Conservation (phyloP, 2,888 invertebrate species). For the Drosophila picticornis region DNA sequence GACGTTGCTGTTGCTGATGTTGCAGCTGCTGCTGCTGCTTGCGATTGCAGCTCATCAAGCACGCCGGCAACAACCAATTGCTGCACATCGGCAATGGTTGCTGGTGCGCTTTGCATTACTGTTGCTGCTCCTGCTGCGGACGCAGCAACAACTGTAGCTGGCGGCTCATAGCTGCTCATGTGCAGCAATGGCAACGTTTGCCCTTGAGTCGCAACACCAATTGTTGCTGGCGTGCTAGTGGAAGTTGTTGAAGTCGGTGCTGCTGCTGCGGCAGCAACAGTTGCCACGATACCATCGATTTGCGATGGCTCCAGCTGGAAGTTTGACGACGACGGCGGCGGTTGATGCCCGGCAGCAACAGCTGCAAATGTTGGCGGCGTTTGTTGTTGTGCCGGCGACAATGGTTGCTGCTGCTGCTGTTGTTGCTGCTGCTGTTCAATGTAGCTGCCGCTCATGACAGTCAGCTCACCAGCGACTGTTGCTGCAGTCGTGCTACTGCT, state of each 20-base stretch:
- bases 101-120: constrained; percentile 77
- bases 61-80: constrained; percentile 54
- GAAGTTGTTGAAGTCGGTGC: constrained; percentile 79
- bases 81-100: constrained; percentile 82
- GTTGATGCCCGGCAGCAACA: constrained; percentile 65
- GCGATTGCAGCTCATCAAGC: constrained; percentile 51
- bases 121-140: constrained; percentile 46
- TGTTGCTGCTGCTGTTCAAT: constrained; percentile 35
- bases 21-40: constrained; percentile 43
- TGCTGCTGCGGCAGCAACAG: constrained; percentile 60
- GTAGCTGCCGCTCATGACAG: constrained; percentile 86
- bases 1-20: constrained; percentile 46
- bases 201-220: constrained; percentile 52
- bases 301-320: constrained; percentile 78
- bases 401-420: constrained; percentile 52
- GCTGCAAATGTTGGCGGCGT: constrained; percentile 75
- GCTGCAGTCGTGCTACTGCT: constrained; percentile 26
- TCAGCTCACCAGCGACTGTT: constrained; percentile 23
- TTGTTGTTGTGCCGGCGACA: constrained; percentile 71
- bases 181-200: constrained; percentile 83
- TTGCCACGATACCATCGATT: constrained; percentile 76
- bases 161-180: constrained; percentile 69
- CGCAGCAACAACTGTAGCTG: constrained; percentile 34
- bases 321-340: constrained; percentile 42
- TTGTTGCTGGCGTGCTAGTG: constrained; percentile 59